phyloP scores from a whole-genome alignment of 2,113 vertebrate species.

The Campylomormyrus tamandua region DNA sequence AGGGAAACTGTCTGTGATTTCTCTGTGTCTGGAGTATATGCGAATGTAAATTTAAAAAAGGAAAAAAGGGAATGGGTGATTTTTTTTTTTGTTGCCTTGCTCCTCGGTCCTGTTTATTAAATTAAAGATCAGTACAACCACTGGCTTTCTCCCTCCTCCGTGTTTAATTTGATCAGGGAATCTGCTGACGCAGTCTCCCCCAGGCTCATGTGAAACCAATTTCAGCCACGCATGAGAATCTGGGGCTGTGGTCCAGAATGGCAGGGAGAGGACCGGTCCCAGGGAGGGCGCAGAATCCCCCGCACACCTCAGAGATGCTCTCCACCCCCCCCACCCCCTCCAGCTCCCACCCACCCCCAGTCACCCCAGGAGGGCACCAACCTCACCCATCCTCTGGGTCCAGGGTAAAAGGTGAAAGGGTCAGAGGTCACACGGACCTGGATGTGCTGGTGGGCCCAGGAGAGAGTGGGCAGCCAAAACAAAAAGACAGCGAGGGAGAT shows the following conservation, averaged over 20 bases:
- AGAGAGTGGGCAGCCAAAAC: background rate
- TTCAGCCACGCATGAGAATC: conserved; percentile 58
- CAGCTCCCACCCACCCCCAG: background rate
- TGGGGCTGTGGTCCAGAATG: conserved; percentile 26
- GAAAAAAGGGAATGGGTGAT: conserved; percentile 42
- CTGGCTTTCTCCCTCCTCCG: conserved; percentile 46
- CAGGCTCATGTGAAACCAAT: conserved; percentile 81
- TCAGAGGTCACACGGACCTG: background rate
- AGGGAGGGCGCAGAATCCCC: background rate
- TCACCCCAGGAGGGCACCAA: background rate
- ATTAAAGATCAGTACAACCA: conserved; percentile 70
- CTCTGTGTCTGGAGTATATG: background rate
- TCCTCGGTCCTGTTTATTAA: conserved; percentile 60
- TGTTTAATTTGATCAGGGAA: conserved; percentile 76
- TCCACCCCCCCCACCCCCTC: background rate
- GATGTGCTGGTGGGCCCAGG: background rate
- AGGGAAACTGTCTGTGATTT: background rate
- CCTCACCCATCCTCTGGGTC: background rate
- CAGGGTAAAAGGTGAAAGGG: conserved; percentile 2
- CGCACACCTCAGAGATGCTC: background rate
- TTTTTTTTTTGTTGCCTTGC: conserved; percentile 38
- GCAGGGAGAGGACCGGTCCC: conserved; percentile 15
- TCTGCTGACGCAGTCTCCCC: conserved; percentile 66
- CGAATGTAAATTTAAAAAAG: conserved; percentile 39
- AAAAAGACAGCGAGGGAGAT: background rate